Percentiles rank a stretch among this genome's conserved stretches.
Evolutionary conservation across 1,140 invertebrate genomes (phyloP).

Genomic region (Zaprionus capensis): DNA sequence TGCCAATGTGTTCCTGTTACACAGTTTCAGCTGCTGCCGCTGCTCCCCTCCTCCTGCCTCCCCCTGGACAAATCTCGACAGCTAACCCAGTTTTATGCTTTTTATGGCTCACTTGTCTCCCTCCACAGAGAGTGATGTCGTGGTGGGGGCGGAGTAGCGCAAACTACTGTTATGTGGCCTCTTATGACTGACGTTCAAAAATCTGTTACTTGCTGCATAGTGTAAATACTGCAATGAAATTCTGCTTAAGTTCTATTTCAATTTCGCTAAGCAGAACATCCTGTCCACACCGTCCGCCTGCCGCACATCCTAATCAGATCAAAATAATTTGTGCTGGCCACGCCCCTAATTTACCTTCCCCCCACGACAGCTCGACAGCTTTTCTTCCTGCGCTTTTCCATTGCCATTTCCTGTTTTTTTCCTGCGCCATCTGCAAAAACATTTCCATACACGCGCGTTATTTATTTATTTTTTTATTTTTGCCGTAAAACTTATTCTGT

Average conservation of each 20-base stretch:
- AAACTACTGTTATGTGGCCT: constrained; percentile 29
- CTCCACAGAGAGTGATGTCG: background rate
- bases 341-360: background rate
- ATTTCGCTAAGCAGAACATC: constrained; percentile 23
- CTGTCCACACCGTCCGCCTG: constrained; percentile 30
- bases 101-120: constrained; percentile 54
- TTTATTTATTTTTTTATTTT: constrained; percentile 73
- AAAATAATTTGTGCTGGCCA: constrained; percentile 35
- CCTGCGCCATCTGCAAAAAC: constrained; percentile 6
- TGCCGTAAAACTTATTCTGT: constrained; percentile 67
- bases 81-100: constrained; percentile 76
- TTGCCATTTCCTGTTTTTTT: background rate
- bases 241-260: background rate
- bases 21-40: background rate
- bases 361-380: constrained; percentile 4
- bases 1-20: constrained; percentile 24
- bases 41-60: background rate
- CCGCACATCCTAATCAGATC: constrained; percentile 47
- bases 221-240: constrained; percentile 53
- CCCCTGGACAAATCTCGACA: constrained; percentile 55
- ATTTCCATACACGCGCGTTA: constrained; percentile 61
- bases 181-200: constrained; percentile 59
- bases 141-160: no score
- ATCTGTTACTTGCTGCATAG: constrained; percentile 50
- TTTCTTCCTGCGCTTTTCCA: background rate